Evolutionary conservation across 2,888 invertebrate genomes (phyloP), one percentile per base, ranked within the genome.

Genomic region (Dione vanillae): DNA sequence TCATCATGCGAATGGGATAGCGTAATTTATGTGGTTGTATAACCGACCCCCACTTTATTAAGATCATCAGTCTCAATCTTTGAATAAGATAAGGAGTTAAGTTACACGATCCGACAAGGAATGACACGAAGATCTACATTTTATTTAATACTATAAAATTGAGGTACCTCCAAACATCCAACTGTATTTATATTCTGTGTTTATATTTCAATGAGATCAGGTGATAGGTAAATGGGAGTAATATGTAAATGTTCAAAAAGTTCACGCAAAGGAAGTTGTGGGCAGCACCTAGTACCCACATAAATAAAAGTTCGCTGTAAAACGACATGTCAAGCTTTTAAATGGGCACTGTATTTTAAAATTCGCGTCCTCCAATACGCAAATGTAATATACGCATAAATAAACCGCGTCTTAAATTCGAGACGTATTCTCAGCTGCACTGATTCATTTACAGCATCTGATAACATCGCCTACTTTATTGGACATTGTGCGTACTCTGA

Each of bases 381-480:
- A 70, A 72, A 72, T 71, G 49, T 61, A 69, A 43, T n/a, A n/a
- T n/a, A n/a, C 59, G 70, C 65, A 71, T 71, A 73, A 71, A 77
- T 70, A 75, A 76, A 74, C 72, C 70, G 73, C 76, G 77, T 77
- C 75, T 80, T 75, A 74, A 74, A 80, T 82, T 81, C 74, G 74
- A 74, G 76, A 76, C 65, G 70, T 78, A 76, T 76, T 74, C 71
- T 71, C 72, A 67, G 76, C 74, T 73, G 83, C 83, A 86, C 89
- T 89, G 92, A 92, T 90, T 89, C 91, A 92, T 90, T 91, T 89
- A 87, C 88, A 85, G 85, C 80, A 82, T 85, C 83, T 83, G 92
- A 92, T 92, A 90, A 78, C 79, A 88, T 90, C 90, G 78, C 76
- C 83, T 91, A 85, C 87, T 93, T 92, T 93, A 93, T 93, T 89